phyloP scores from a whole-genome alignment of 2,113 vertebrate species.

The Irena cyanogastra region DNA sequence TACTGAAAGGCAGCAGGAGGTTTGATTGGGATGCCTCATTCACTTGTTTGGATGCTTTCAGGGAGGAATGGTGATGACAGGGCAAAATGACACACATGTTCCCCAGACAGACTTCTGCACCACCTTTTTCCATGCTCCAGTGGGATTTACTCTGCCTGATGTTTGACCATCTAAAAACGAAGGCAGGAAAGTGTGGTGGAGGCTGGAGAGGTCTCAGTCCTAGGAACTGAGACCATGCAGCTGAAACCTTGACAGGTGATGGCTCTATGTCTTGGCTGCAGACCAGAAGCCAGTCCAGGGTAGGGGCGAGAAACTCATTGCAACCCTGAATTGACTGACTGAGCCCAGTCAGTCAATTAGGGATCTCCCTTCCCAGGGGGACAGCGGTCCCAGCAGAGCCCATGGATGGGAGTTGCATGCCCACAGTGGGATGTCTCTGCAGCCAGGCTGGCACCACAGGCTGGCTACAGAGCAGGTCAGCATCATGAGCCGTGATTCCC shows the following conservation, averaged over 20 bases:
- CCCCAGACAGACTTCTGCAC: not conserved
- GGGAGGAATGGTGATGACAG: not conserved
- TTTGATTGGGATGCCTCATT: not conserved
- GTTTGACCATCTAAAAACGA: not conserved
- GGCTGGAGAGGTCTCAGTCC: not conserved
- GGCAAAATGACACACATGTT: not conserved
- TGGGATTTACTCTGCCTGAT: not conserved
- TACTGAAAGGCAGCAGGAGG: not conserved
- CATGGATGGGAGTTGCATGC: rapidly evolving
- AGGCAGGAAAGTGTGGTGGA: not conserved
- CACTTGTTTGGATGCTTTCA: not conserved
- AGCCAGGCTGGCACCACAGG: not conserved
- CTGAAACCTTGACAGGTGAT: not conserved
- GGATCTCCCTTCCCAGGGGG: rapidly evolving
- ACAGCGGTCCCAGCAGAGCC: not conserved
- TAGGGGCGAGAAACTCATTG: rapidly evolving
- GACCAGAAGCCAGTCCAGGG: not conserved
- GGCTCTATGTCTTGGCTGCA: not conserved
- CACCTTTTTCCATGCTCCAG: not conserved
- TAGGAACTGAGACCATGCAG: rapidly evolving
- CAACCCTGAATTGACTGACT: not conserved
- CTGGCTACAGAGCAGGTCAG: not conserved
- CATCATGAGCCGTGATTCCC: not conserved
- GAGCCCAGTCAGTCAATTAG: not conserved
- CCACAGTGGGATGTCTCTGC: not conserved